Base-by-base conservation (phyloP, 2,113 vertebrate species). In the Cyprinodon brontotheroides region DNA sequence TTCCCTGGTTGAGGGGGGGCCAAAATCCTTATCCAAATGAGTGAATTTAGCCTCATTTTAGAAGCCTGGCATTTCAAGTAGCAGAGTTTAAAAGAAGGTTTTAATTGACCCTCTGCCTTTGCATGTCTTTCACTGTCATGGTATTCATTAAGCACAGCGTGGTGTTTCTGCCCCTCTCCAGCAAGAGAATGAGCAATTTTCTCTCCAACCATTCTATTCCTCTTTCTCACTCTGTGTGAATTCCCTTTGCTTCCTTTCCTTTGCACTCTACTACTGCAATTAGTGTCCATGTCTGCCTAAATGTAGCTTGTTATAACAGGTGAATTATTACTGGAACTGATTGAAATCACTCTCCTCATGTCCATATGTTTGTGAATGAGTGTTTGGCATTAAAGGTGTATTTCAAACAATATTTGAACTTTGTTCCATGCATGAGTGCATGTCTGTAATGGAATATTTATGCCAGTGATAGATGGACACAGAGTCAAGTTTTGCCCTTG, bases 31-130 rank as follows among this genome's bases (percentile, higher is more conserved):
- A 80, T 86, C 75, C 85, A 87, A 87, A 84, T 82, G 72, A 79
- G 45, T 75, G 75, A 82, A 68, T 85, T 82, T 85, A 75, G 79
- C 74, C 61, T 83, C 65, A 72, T 76, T 83, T 89, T 41, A 57
- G 69, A 65, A 84, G 78, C 61, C 68, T 72, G 60, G 48, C 77
- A 72, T 78, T 83, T 86, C 80, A 80, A 86, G 78, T 59, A 78
- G 66, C 61, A 22, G 70, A 85, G 80, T 88, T 83, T 83, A 74
- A 90, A 90, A 86, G 77, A 79, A 85, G 39, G 60, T 81, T 84
- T 87, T 86, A 88, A 91, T 86, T 89, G 88, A 90, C 84, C 83
- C 86, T 83, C 78, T 63, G 69, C 77, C 61, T 72, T 61, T 53
- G 45, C 69, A 70, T 86, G 81, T 82, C 85, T 85, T 85, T 82